Base-by-base conservation (phyloP, 1,140 invertebrate genomes). In the Sweltsa coloradensis region DNA sequence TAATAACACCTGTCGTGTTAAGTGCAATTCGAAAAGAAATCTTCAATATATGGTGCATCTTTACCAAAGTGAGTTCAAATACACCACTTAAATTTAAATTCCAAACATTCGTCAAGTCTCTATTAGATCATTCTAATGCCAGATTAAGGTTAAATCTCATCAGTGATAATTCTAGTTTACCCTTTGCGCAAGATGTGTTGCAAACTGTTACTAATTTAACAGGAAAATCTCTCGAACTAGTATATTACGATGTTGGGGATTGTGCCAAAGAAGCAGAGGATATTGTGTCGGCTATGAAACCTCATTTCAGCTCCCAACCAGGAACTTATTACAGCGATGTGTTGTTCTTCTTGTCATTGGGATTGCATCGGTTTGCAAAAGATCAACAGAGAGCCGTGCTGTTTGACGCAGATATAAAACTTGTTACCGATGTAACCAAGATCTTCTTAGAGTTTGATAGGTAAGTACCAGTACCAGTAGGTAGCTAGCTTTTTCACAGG, bases 271-370 rank as follows among this genome's bases (percentile, higher is more conserved):
- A 47, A 27, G 18, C 41, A 6, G 16, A 39, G 19, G 72, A 77
- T 53, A 76, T 86, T 50, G 74, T 88, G 2, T 64, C 69, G 5
- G 69, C 74, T 21, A 77, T 89, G 73, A 81, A 79, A 42, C 73
- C 76, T 14, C 74, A 80, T 58, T 89, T 90, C 60, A 88, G 79
- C 54, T 81, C 78, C 29, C 77, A 78, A 53, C 79, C 81, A 43
- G 81, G 83, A 50, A 77, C 82, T 1, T 89, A 90, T 57, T 90
- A 89, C 57, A 85, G 81, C 43, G 82, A 89, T 65, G 75, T 81
- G 1, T 61, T 90, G 1, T 91, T 90, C 60, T 90, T 85, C 59
- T 57, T 90, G 2, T 90, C 87, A 0, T 65, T 88, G 5, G 83
- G 79, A 3, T 60, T 89, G 13, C 79, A 89, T 62, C 68, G 73